Base-by-base conservation (phyloP, 2,797 vertebrate genomes). In the Dallia pectoralis region DNA sequence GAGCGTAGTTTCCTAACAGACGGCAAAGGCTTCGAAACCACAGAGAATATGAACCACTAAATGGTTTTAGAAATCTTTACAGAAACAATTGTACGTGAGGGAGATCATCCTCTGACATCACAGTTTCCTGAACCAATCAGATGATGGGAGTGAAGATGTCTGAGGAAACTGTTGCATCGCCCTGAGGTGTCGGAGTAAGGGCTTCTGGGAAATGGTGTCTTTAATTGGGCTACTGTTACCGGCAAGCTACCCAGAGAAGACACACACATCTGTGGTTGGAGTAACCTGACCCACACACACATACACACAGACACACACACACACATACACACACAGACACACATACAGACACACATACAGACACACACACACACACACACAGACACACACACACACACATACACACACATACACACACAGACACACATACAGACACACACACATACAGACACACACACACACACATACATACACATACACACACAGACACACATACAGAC, bases 401-500 rank as follows among this genome's bases (percentile, higher is more conserved):
- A 25, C 53, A 56, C 53, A 56, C 22, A 59, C 53, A 59, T 9
- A 59, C 53, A 59, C 51, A n/a, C 51, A 56, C 18, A 56, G 18
- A 22, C 53, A 56, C 5, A 56, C 53, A 53, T 18, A 53, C 51
- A 56, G 16, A 22, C 51, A 48, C 47, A 48, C 47, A 11, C 48
- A 18, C 48, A 18, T 18, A 49, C 48, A 9, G 11, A 49, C 2
- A 49, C 48, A 49, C 48, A 49, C 48, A 49, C 48, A 49, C 48
- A 49, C 48, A 49, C 48, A 49, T n/a, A 40, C 36, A 16, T 18
- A 19, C 49, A 19, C 49, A 4, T 3, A 22, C 3, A 53, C 16
- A 56, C 51, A 56, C 53, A 56, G 18, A 56, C 53, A 56, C 51
- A 56, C 51, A 56, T n/a, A 56, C 53, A 56, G 18, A 56, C 53